Base-by-base conservation (phyloP, 1,140 invertebrate genomes). In the Drosophila funebris region DNA sequence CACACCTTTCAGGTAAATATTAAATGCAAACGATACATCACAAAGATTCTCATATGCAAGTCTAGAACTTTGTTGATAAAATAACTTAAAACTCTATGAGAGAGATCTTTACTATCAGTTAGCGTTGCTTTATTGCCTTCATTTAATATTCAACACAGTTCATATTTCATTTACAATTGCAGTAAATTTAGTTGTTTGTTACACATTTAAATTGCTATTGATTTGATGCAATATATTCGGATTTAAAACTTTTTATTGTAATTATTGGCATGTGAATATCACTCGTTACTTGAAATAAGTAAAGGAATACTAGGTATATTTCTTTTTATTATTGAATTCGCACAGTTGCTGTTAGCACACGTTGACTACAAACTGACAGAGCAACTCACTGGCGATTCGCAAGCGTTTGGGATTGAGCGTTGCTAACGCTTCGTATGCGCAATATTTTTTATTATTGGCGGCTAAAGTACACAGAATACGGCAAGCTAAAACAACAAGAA, bases 391-490 rank as follows among this genome's bases (percentile, higher is more conserved):
- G 37, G 18, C 44, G 44, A 33, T 84, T 73, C 63, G 68, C 48
- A 62, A 64, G 56, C 22, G 61, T 18, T 18, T 67, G 29, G 6
- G 18, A 48, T 31, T 63, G 67, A 70, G 27, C 29, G 43, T 33
- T 76, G 73, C 67, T 73, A 84, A 76, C 75, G 78, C 58, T 37
- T 64, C 78, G 78, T 87, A 87, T 87, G 52, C 72, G 78, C 78
- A 80, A 81, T 87, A 78, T 53, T 74, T 82, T 67, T 69, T 73
- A 44, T 63, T 78, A 61, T 63, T 82, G 60, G 64, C 83, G 61
- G 64, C 70, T 88, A 88, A 87, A 87, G 83, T 87, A 88, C 83
- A 88, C 79, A 78, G 60, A 81, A 75, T 58, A 53, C 36, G 22
- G 56, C 48, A 41, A 43, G 36, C 31, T 31, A 56, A 56, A 62